These are phyloP conservation scores for Sepioteuthis lessoniana DNA, from an alignment of 2,888 invertebrate species.

Conservation along the genomic window DNA sequence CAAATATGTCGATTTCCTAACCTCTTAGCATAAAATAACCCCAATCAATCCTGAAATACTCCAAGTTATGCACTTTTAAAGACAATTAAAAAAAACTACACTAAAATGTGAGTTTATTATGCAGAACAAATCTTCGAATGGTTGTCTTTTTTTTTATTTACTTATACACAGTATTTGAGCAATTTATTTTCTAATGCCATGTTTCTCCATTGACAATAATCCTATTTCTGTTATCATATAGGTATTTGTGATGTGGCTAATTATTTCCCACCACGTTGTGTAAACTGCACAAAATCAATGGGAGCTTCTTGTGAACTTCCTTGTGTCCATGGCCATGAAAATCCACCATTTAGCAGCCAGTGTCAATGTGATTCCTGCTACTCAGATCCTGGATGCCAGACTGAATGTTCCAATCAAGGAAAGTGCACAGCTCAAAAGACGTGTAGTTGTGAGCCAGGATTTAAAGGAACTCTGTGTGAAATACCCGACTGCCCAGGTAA, in stretches of 20 bases:
- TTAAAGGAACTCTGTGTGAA: constrained; percentile 61
- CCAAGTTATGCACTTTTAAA: too few relatives aligned
- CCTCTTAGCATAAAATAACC: too few relatives aligned
- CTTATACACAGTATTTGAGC: too few relatives aligned
- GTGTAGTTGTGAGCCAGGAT: constrained; percentile 61
- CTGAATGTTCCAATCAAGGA: constrained; percentile 60
- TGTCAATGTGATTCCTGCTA: constrained; percentile 64
- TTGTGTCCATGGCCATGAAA: constrained; percentile 63
- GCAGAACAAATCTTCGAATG: too few relatives aligned
- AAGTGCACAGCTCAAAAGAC: constrained; percentile 52
- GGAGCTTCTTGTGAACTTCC: constrained; percentile 61
- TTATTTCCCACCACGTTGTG: constrained; percentile 58
- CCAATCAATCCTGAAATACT: too few relatives aligned
- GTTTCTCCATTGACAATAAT: too few relatives aligned
- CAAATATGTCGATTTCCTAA: too few relatives aligned
- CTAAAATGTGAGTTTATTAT: too few relatives aligned
- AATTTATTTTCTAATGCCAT: too few relatives aligned
- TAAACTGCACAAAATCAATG: constrained; percentile 63
- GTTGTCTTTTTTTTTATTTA: too few relatives aligned
- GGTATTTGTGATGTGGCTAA: constrained; percentile 60
- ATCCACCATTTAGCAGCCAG: constrained; percentile 55
- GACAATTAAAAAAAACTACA: too few relatives aligned
- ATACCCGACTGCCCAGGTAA: constrained; percentile 65
- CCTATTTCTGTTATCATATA: too few relatives aligned
- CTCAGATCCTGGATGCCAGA: constrained; percentile 59